Conservation (phyloP, 2,797 vertebrate species). For the Sciaenops ocellatus region DNA sequence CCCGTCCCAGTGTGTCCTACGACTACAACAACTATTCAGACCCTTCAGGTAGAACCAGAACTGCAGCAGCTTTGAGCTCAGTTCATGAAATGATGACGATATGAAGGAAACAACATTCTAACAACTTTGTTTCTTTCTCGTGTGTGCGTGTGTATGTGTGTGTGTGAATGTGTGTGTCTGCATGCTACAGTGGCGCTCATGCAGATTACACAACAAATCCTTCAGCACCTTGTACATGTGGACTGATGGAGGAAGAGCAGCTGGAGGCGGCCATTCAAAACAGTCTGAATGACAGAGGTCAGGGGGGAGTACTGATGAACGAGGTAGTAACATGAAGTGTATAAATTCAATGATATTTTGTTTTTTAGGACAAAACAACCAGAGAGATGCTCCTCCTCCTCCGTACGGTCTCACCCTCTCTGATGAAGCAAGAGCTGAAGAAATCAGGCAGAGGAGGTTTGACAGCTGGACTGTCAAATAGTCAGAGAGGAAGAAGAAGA, state of each 20-base stretch:
- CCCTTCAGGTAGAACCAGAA: no score
- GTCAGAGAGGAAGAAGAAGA: not conserved
- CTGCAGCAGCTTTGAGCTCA: no score
- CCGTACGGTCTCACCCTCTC: conserved; percentile 61
- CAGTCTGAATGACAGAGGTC: conserved; percentile 90
- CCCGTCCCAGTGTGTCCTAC: no score
- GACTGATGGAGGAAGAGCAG: conserved; percentile 92
- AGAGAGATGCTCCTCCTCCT: conserved; percentile 49
- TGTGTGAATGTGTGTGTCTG: conserved; percentile 22
- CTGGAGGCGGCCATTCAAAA: conserved; percentile 89
- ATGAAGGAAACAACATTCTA: no score
- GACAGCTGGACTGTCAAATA: conserved; percentile 60
- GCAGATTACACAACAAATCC: conserved; percentile 62
- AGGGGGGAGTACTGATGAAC: conserved; percentile 24
- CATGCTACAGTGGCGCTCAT: conserved; percentile 65
- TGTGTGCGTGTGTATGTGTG: not conserved
- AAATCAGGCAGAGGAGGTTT: conserved; percentile 78
- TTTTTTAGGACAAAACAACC: conserved; percentile 59
- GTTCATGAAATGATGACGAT: no score
- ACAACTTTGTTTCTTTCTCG: no score
- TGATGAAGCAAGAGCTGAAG: conserved; percentile 63
- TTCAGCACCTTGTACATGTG: conserved; percentile 76
- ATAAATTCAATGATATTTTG: not conserved
- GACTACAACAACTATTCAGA: no score
- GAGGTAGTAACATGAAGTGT: no score